Evolutionary conservation across 2,888 invertebrate genomes (phyloP).

Genomic region (Trichogramma evanescens): DNA sequence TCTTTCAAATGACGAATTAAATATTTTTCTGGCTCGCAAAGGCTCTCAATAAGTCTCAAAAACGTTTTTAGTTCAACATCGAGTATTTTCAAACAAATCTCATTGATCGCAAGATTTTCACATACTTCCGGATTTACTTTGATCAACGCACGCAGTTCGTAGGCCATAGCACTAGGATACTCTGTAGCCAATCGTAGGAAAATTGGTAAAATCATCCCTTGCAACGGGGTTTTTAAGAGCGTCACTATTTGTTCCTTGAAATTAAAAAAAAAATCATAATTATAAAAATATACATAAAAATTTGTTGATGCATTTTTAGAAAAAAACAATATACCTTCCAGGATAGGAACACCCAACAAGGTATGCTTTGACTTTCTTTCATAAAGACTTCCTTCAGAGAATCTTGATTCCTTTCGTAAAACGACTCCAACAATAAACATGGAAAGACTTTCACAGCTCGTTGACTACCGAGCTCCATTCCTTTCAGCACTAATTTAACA

Average conservation of each 20-base stretch:
- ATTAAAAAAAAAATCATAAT: not conserved
- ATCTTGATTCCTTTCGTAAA: conserved; percentile 32
- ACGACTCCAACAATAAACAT: conserved; percentile 51
- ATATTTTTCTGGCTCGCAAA: conserved; percentile 46
- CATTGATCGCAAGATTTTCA: conserved; percentile 19
- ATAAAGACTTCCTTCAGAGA: conserved; percentile 46
- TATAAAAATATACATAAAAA: not conserved
- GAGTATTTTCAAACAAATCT: conserved; percentile 33
- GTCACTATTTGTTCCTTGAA: conserved; percentile 54
- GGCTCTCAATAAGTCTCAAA: conserved; percentile 46
- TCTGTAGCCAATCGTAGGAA: conserved; percentile 48
- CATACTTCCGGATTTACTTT: conserved; percentile 40
- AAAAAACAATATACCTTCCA: conserved; percentile 51
- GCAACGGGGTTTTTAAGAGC: conserved; percentile 40
- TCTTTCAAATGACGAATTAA: conserved; percentile 37
- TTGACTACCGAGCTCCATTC: conserved; percentile 54
- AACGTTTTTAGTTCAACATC: conserved; percentile 40
- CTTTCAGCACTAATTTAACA: conserved; percentile 49
- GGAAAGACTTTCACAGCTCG: conserved; percentile 61
- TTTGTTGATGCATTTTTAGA: not conserved
- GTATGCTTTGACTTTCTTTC: conserved; percentile 48
- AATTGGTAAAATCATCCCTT: conserved; percentile 42
- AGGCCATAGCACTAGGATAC: conserved; percentile 58
- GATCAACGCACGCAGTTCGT: conserved; percentile 47
- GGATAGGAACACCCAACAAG: conserved; percentile 62